These are phyloP conservation scores for Dicycla oo DNA, from an alignment of 2,888 invertebrate species.

Conservation along the genomic window DNA sequence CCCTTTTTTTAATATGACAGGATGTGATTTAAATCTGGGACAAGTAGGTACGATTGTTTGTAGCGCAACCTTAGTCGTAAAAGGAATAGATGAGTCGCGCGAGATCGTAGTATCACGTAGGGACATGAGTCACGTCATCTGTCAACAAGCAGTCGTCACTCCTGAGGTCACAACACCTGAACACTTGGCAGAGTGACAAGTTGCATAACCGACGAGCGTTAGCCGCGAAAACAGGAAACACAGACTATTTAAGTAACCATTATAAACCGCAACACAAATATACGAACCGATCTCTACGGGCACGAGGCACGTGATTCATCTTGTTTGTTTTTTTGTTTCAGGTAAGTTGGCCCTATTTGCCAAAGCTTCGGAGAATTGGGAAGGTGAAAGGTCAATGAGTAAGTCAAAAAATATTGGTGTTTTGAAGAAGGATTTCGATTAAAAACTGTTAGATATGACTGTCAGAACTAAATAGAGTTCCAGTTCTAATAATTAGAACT, in stretches of 20 bases:
- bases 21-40: slow-evolving; percentile 28
- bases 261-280: slow-evolving; percentile 71
- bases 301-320: slow-evolving; percentile 57
- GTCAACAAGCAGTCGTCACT: slow-evolving; percentile 74
- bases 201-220: slow-evolving; percentile 82
- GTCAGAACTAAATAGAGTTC: too few species aligned
- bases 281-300: slow-evolving; percentile 57
- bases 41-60: slow-evolving; percentile 24
- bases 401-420: not conserved
- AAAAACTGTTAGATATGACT: not conserved
- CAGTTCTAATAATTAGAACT: too few species aligned
- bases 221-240: slow-evolving; percentile 87
- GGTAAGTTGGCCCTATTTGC: slow-evolving; percentile 71
- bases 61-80: slow-evolving; percentile 29
- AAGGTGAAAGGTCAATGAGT: slow-evolving; percentile 47
- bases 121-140: slow-evolving; percentile 68
- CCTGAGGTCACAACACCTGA: slow-evolving; percentile 86
- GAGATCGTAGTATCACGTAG: slow-evolving; percentile 49
- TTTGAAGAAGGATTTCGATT: not conserved
- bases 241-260: slow-evolving; percentile 81
- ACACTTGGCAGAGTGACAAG: slow-evolving; percentile 86
- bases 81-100: slow-evolving; percentile 36
- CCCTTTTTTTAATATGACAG: slow-evolving; percentile 24
- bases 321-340: slow-evolving; percentile 73
- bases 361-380: slow-evolving; percentile 38